Conservation (phyloP, 2,888 invertebrate genomes). For the Drosophila neonasuta region DNA sequence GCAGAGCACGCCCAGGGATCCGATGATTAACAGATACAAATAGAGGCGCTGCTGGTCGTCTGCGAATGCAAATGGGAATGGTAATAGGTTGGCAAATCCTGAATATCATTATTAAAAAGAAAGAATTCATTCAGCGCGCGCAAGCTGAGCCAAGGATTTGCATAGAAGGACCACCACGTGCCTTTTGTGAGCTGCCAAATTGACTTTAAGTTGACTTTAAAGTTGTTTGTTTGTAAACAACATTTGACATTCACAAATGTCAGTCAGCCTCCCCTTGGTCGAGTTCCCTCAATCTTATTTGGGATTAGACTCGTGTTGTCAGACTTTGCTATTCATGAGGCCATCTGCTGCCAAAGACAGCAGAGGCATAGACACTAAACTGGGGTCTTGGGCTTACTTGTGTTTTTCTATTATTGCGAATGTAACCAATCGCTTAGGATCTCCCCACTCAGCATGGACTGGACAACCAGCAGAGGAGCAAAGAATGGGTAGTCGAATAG, state of each 20-base stretch:
- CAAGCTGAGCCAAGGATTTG: constrained; percentile 42
- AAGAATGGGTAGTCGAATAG: neutral
- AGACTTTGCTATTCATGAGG: constrained; percentile 16
- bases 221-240: constrained; percentile 47
- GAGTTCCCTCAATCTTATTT: constrained; percentile 16
- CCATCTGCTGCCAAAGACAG: constrained; percentile 2
- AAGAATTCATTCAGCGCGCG: constrained; percentile 16
- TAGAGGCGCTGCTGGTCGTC: constrained; percentile 85
- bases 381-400: constrained; percentile 12
- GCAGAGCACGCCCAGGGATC: constrained; percentile 87
- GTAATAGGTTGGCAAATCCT: constrained; percentile 1
- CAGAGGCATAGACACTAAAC: constrained; percentile 3
- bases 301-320: constrained; percentile 33
- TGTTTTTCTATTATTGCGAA: constrained; percentile 24
- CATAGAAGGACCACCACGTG: constrained; percentile 6
- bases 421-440: constrained; percentile 15
- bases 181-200: constrained; percentile 21
- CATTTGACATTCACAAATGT: constrained; percentile 48
- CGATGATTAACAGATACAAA: constrained; percentile 90
- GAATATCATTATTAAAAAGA: constrained; percentile 16
- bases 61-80: constrained; percentile 36
- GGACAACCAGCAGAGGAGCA: neutral
- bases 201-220: constrained; percentile 46
- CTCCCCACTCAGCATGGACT: neutral
- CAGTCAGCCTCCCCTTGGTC: constrained; percentile 15